phyloP scores from a whole-genome alignment of 1,140 invertebrate species.

The Chymomyza costata region DNA sequence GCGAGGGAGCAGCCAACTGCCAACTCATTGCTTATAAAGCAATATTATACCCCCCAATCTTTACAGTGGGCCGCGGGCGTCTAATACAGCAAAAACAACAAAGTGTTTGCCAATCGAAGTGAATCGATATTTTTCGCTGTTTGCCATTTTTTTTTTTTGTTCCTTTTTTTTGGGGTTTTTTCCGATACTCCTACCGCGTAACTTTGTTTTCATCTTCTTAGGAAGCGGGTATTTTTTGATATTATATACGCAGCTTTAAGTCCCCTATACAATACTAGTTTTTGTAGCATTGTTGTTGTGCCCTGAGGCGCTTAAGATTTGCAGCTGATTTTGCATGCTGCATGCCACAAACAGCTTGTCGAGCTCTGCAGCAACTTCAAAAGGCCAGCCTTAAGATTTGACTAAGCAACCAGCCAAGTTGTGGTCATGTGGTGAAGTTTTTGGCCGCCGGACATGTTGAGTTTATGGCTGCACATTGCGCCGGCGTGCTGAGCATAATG shows the following conservation, averaged over 20 bases:
- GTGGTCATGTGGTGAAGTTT: constrained; percentile 46
- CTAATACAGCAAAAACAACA: constrained; percentile 16
- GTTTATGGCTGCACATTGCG: constrained; percentile 20
- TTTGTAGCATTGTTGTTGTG: background rate
- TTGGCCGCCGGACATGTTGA: constrained; percentile 44
- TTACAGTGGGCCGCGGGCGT: constrained; percentile 34
- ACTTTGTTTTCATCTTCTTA: too few relatives aligned
- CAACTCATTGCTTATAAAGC: constrained; percentile 66
- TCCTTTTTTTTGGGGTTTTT: background rate
- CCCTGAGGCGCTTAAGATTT: too few relatives aligned
- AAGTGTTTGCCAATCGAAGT: constrained; percentile 28
- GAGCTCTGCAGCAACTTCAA: background rate
- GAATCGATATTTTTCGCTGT: constrained; percentile 63
- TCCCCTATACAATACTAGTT: background rate
- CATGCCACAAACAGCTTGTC: constrained; percentile 1
- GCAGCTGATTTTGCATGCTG: constrained; percentile 26
- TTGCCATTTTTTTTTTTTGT: background rate
- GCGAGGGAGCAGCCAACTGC: constrained; percentile 30
- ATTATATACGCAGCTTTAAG: too few relatives aligned
- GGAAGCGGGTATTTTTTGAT: too few relatives aligned
- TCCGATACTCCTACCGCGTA: background rate
- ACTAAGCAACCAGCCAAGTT: constrained; percentile 2
- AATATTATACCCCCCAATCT: too few relatives aligned
- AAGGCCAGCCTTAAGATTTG: constrained; percentile 34
- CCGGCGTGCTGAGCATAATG: background rate